Conservation (phyloP, 1,140 invertebrate species). For the Zaprionus taronus region DNA sequence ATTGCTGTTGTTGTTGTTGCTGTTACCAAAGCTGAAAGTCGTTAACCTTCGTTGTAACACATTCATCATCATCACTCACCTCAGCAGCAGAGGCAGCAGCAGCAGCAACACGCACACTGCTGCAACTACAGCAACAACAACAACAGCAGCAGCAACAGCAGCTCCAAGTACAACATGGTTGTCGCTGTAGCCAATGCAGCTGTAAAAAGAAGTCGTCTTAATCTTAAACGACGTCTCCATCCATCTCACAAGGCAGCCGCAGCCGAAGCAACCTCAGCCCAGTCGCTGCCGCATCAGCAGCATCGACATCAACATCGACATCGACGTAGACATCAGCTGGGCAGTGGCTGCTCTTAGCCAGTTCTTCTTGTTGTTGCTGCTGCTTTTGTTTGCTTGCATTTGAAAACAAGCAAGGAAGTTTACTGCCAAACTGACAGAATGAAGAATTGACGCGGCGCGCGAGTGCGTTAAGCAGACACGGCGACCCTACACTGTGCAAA, state of each 20-base stretch:
- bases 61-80: conserved; percentile 83
- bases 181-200: conserved; percentile 48
- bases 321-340: conserved; percentile 42
- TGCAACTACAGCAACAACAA: conserved; percentile 42
- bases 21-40: conserved; percentile 82
- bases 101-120: conserved; percentile 39
- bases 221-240: conserved; percentile 83
- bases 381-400: conserved; percentile 66
- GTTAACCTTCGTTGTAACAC: conserved; percentile 83
- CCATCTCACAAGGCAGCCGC: conserved; percentile 67
- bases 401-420: conserved; percentile 74
- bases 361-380: conserved; percentile 37
- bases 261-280: conserved; percentile 10
- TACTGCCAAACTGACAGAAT: conserved; percentile 56
- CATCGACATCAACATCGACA: conserved; percentile 11
- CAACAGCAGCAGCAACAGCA: conserved; percentile 45
- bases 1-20: conserved; percentile 33
- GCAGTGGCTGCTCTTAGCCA: conserved; percentile 74
- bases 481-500: conserved; percentile 7
- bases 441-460: conserved; percentile 43
- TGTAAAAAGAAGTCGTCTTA: conserved; percentile 83
- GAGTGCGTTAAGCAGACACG: conserved; percentile 31
- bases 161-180: conserved; percentile 52
- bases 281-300: conserved; percentile 9
- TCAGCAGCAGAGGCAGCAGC: conserved; percentile 53